Evolutionary conservation across 2,888 invertebrate species (phyloP), one percentile per base, ranked within the genome.

Genomic region (Himalopsyche anomala): DNA sequence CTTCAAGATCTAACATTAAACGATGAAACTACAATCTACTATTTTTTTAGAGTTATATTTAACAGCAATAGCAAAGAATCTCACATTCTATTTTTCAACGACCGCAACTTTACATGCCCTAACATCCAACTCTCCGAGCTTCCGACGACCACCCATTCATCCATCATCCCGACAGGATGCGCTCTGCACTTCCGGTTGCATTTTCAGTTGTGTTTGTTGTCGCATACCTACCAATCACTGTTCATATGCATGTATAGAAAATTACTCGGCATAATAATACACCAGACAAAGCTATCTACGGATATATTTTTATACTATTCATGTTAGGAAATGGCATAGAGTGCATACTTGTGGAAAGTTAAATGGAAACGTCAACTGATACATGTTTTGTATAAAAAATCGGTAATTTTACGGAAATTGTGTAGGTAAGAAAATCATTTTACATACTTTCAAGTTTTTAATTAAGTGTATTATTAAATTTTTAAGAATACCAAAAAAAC

Each of bases 101-200:
- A 74, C 38, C 74, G 36, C 74, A 36, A 74, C 74, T 74, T 74
- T 36, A 38, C 74, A 36, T 69, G 69, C 17, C 28, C 28, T 69
- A 69, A 69, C 4, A 74, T 74, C 74, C 28, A 74, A 38, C 74
- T 74, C 74, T 36, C 15, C 9, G 36, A 74, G 74, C 74, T 74
- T 74, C 36, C 69, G 69, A 28, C 69, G 69, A 40, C 28, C 81
- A 62, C 11, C 11, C 82, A 69, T 56, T 81, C 82, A 79, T 85
- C 85, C 85, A 81, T 85, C 83, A 83, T 83, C 45, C 81, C 15
- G 40, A 56, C 42, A 82, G 85, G 82, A 79, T 85, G 85, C 82
- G 82, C 69, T 83, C 74, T 83, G 42, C 74, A 69, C 83, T 54
- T 82, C 81, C 45, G 42, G 81, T 19, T 82, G 82, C 82, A 74